Evolutionary conservation across 1,140 invertebrate genomes (phyloP), one percentile per base, ranked within the genome.

Genomic region (Procambarus virginalis): DNA sequence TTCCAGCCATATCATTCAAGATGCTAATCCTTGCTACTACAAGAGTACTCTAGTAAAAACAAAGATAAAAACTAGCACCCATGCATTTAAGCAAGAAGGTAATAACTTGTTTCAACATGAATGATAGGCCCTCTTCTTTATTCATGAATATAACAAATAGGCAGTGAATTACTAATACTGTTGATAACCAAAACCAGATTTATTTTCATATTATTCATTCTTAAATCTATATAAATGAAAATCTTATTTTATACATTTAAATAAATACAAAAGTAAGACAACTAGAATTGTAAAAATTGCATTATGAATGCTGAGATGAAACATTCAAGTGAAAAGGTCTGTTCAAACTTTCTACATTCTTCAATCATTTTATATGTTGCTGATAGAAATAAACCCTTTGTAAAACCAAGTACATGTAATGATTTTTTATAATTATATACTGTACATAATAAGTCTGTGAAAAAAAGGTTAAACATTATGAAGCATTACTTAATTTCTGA

Each of bases 101-200:
- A 9, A 12, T 55, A 55, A 55, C 51, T 55, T 2, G 8, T 9
- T 55, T 55, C 51, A 55, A 12, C 12, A 12, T 55, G 12, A 55
- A 55, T 55, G 12, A 55, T 55, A 55, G 51, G 51, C 51, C 51
- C 51, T 55, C 8, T 3, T 4, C 51, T 55, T 8, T 12, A 55
- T 12, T 55, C 51, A 55, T 55, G 51, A 55, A 55, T 55, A 55
- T 9, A 55, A 55, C 51, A 55, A 34, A 34, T 55, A 55, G 51
- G 22, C 68, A 73, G 68, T 73, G 22, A 22, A 73, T 73, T 34
- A 73, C 68, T 34, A 22, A 73, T 73, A 73, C 68, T 73, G 68
- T 73, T 68, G 12, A 68, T 17, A 73, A 8, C 22, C 6, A 10
- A 73, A 73, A 73, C 68, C 68, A 34, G 68, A 9, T 73, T 73